Conservation (phyloP, 2,797 vertebrate genomes). For the Sebastes itinus region DNA sequence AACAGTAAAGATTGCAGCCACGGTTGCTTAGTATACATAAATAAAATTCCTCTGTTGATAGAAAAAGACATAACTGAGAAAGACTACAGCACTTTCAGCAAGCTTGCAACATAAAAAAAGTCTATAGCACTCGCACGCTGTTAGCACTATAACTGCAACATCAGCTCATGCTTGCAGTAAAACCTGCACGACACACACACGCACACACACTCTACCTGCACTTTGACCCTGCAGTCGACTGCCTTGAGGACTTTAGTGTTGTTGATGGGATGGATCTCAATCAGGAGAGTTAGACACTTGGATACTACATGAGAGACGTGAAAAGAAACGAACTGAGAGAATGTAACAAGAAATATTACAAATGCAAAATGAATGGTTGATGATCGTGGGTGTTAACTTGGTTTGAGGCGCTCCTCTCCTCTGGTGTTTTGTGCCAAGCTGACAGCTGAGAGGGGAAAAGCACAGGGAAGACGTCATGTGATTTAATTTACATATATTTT, state of each 20-base stretch:
- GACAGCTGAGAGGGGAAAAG: constrained; percentile 64
- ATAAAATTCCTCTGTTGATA: neutral
- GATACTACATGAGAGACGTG: constrained; percentile 79
- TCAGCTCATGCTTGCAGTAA: constrained; percentile 35
- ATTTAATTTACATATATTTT: constrained; percentile 1
- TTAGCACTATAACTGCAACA: constrained; percentile 1
- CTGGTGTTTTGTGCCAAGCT: constrained; percentile 71
- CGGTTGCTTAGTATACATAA: neutral
- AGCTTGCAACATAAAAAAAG: constrained; percentile 41
- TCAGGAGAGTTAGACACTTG: constrained; percentile 90
- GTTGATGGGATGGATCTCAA: constrained; percentile 94
- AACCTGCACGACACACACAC: constrained; percentile 12
- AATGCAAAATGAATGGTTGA: neutral
- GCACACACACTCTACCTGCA: constrained; percentile 84
- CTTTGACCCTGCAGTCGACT: constrained; percentile 92
- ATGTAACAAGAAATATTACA: neutral
- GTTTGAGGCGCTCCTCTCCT: constrained; percentile 62
- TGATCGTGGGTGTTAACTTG: constrained; percentile 61
- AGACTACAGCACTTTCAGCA: constrained; percentile 13
- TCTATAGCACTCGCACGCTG: neutral
- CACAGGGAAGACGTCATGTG: neutral
- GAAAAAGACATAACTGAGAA: neutral
- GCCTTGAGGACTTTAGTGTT: constrained; percentile 96
- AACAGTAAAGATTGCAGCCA: neutral
- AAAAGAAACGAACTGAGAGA: neutral